Conservation (phyloP, 2,113 vertebrate genomes). For the Lampris incognitus region DNA sequence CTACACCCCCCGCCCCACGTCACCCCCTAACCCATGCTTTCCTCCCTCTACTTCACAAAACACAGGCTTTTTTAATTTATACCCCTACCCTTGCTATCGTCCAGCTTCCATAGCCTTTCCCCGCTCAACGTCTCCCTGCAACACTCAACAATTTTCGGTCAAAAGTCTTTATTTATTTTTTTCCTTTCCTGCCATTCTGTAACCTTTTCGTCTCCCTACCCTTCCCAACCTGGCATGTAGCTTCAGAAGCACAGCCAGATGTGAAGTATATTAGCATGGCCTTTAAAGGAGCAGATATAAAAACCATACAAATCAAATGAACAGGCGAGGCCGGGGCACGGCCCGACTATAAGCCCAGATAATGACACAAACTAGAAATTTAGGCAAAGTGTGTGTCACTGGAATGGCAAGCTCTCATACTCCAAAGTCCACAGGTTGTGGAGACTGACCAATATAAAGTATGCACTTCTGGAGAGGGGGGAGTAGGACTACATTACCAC, state of each 20-base stretch:
- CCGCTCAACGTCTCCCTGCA: constrained; percentile 12
- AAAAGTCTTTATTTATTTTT: constrained; percentile 47
- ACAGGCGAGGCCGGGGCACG: constrained; percentile 41
- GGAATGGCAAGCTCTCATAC: constrained; percentile 35
- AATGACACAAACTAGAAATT: constrained; percentile 58
- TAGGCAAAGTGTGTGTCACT: constrained; percentile 18
- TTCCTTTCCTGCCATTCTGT: constrained; percentile 62
- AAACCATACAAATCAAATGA: constrained; percentile 41
- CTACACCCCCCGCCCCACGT: constrained; percentile 27
- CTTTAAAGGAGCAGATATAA: constrained; percentile 66
- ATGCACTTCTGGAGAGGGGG: constrained; percentile 16
- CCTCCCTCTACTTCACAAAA: constrained; percentile 23
- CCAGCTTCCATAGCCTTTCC: constrained; percentile 9
- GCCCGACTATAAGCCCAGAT: constrained; percentile 42
- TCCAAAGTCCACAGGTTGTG: constrained; percentile 40
- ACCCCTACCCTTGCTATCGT: constrained; percentile 30
- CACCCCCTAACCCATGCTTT: constrained; percentile 25
- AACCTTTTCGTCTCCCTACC: constrained; percentile 44
- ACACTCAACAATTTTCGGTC: constrained; percentile 54
- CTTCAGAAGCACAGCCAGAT: constrained; percentile 71
- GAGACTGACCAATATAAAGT: constrained; percentile 25
- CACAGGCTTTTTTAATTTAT: constrained; percentile 48
- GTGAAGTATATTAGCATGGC: constrained; percentile 73
- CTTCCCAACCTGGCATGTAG: constrained; percentile 48
- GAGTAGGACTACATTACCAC: constrained; percentile 29